A percentile compares a stretch with the other conserved stretches of the same genome.
These are phyloP conservation scores for Lagria hirta DNA, from an alignment of 2,888 invertebrate species.

Conservation along the genomic window DNA sequence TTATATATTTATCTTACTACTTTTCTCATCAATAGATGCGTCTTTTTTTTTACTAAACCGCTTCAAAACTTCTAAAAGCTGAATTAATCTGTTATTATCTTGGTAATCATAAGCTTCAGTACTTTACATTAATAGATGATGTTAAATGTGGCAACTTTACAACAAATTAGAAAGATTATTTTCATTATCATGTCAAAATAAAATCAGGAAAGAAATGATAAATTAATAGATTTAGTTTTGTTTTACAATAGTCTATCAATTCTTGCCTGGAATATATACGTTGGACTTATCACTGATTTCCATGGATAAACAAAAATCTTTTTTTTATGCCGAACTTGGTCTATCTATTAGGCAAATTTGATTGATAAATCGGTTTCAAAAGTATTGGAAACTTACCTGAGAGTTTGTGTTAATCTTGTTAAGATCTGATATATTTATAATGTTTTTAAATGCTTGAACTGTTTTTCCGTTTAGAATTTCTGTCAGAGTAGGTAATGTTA, in stretches of 20 bases:
- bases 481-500: constrained; percentile 62
- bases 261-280: constrained; percentile 38
- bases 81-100: too few relatives aligned
- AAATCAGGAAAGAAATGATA: too few relatives aligned
- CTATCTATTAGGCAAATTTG: constrained; percentile 11
- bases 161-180: too few relatives aligned
- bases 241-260: constrained; percentile 14
- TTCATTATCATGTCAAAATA: too few relatives aligned
- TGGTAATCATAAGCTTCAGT: too few relatives aligned
- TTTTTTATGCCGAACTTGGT: constrained; percentile 27
- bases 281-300: constrained; percentile 37
- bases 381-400: constrained; percentile 57
- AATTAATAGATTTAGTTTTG: too few relatives aligned
- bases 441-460: constrained; percentile 61
- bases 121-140: too few relatives aligned
- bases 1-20: too few relatives aligned
- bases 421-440: constrained; percentile 54
- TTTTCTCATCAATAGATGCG: too few relatives aligned
- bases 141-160: too few relatives aligned
- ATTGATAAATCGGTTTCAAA: constrained; percentile 1
- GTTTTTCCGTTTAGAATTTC: constrained; percentile 65
- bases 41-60: too few relatives aligned
- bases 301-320: constrained; percentile 33
- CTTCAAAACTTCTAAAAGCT: too few relatives aligned
- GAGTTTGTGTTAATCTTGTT: constrained; percentile 57